Evolutionary conservation across 2,888 invertebrate genomes (phyloP), one percentile per base, ranked within the genome.

Genomic region (Morpho achilles): DNA sequence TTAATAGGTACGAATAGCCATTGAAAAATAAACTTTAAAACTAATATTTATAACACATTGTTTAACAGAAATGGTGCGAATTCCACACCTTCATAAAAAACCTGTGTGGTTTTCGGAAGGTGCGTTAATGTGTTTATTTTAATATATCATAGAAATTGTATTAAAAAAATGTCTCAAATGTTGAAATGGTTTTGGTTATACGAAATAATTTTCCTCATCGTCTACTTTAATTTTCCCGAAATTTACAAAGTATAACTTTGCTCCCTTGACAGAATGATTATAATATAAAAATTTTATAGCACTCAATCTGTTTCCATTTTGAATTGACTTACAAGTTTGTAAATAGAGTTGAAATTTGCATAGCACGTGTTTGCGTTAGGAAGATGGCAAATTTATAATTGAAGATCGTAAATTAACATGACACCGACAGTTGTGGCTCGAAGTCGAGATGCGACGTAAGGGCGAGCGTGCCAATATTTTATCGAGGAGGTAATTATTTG

Each of bases 371-470:
- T 51, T 23, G 10, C 8, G 64, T 65, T 65, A 51, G 63, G 72
- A 71, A 74, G 79, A 83, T 84, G 82, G 82, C 75, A 84, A 87
- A 81, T 90, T 90, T 87, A 88, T 91, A 91, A 91, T 91, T 91
- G 89, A 83, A 82, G 81, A 83, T 78, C 87, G 89, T 91, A 91
- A 91, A 91, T 91, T 91, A 90, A 91, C 86, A 90, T 91, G 91
- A 91, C 91, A 91, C 82, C 88, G 88, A 86, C 91, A 91, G 87
- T 91, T 90, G 90, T 82, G 87, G 82, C 86, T 76, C 72, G 69
- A 76, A 66, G 65, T 64, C 60, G 67, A 63, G 76, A 79, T 68
- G 69, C 67, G 68, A 59, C 65, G 67, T 66, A 64, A 68, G 81
- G 82, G 83, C 75, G 72, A 71, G 74, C 69, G 71, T 78, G 80